Evolutionary conservation across 1,140 invertebrate genomes (phyloP).

Genomic region (Papilio dardanus): DNA sequence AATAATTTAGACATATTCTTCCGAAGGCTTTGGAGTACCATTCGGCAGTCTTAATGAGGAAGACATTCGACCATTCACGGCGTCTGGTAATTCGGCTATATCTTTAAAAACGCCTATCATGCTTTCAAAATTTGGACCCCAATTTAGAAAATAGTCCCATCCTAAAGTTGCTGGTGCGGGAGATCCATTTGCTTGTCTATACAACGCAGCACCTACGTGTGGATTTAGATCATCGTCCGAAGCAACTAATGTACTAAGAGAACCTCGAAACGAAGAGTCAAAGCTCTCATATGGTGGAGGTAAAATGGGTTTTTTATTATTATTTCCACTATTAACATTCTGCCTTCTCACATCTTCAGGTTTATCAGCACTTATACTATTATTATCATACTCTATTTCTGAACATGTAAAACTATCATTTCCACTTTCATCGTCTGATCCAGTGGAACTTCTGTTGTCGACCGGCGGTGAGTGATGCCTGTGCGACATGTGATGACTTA

Average conservation of each 20-base stretch:
- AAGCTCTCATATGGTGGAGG: conserved; percentile 94
- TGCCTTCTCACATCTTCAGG: conserved; percentile 85
- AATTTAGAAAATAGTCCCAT: conserved; percentile 97
- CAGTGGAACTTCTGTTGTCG: conserved; percentile 90
- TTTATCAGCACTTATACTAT: conserved; percentile 91
- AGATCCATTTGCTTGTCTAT: conserved; percentile 89
- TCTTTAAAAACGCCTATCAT: conserved; percentile 98
- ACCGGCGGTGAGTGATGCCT: conserved; percentile 87
- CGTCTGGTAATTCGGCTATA: conserved; percentile 96
- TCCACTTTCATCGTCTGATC: conserved; percentile 95
- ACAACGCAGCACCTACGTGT: conserved; percentile 87
- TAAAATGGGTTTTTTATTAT: conserved; percentile 85
- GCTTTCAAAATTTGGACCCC: conserved; percentile 97
- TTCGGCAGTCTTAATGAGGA: conserved; percentile 86
- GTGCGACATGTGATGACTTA: conserved; percentile 85
- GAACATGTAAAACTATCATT: conserved; percentile 99
- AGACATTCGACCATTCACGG: conserved; percentile 85
- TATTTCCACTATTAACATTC: conserved; percentile 83
- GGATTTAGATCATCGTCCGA: conserved; percentile 94
- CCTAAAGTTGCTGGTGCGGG: conserved; percentile 88
- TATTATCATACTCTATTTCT: conserved; percentile 98
- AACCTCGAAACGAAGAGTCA: conserved; percentile 96
- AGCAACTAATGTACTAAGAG: conserved; percentile 94
- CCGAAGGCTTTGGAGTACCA: conserved; percentile 88
- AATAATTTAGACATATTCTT: conserved; percentile 87